phyloP scores from a whole-genome alignment of 2,797 vertebrate species.

The Kryptopterus vitreolus region DNA sequence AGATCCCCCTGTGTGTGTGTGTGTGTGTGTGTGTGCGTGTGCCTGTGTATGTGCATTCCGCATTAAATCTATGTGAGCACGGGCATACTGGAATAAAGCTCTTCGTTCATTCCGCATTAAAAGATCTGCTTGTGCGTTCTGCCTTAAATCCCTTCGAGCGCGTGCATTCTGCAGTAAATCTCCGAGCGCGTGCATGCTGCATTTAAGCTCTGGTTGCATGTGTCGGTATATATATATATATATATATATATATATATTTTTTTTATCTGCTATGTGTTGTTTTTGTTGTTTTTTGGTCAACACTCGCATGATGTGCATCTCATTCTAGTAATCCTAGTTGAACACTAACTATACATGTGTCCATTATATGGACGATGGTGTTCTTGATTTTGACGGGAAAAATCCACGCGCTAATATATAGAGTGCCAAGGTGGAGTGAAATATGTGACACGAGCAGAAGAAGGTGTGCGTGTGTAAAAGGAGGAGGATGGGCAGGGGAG shows the following conservation, averaged over 20 bases:
- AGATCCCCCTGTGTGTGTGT: background rate
- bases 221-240: background rate
- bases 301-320: background rate
- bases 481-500: background rate
- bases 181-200: background rate
- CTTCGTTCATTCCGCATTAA: too few relatives aligned
- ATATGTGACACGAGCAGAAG: background rate
- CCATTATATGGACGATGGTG: background rate
- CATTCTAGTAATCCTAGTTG: background rate
- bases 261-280: too few relatives aligned
- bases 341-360: background rate
- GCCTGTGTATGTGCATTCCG: background rate
- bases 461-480: too few relatives aligned
- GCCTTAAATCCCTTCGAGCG: too few relatives aligned
- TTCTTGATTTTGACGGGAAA: background rate
- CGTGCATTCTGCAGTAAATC: conserved; percentile 8
- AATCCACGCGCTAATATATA: background rate
- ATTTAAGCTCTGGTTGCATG: background rate
- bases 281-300: background rate
- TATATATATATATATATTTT: too few relatives aligned
- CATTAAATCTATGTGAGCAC: background rate
- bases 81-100: conserved; percentile 16
- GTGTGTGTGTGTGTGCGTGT: background rate
- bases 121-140: background rate
- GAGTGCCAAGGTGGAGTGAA: background rate